Base-by-base conservation (phyloP, 1,140 invertebrate genomes). In the Drosophila equinoxialis region DNA sequence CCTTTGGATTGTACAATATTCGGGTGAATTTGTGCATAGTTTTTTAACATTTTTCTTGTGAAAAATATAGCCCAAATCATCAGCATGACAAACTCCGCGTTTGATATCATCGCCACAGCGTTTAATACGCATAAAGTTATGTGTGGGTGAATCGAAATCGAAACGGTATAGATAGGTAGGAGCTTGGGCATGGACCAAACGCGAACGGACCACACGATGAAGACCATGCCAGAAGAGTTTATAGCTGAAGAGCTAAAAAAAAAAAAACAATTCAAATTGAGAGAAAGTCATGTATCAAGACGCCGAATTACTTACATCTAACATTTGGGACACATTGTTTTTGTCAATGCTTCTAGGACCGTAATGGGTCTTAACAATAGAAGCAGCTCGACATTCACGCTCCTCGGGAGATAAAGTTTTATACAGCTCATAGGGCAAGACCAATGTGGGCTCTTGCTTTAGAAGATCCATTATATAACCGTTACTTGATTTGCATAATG, bases 31-130 rank as follows among this genome's bases (percentile, higher is more conserved):
- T 2, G 66, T 20, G 7, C 92, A 78, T 71, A 87, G 69, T 62
- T 92, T 92, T 8, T 72, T 63, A 3, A 91, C 92, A 39, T 92
- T 71, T 57, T 76, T 70, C 42, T 92, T 93, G 61, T 93, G 91
- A 77, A 95, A 96, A 5, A 95, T 74, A 81, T 95, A 95, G 61
- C 94, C 94, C 8, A 95, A 45, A 66, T 96, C 95, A 70, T 95
- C 95, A 0, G 93, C 94, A 84, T 96, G 95, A 65, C 92, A 93
- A 3, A 93, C 93, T 1, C 87, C 87, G 1, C 72, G 68, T 26
- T 68, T 77, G 11, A 90, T 81, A 33, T 78, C 68, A 13, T 74
- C 37, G 0, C 87, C 76, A 20, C 90, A 91, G 8, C 87, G 75
- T 35, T 87, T 90, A 30, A 92, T 67, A 7, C 90, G 71, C 65